Evolutionary conservation across 2,113 vertebrate species (phyloP).

Genomic region (Oncorhynchus keta): DNA sequence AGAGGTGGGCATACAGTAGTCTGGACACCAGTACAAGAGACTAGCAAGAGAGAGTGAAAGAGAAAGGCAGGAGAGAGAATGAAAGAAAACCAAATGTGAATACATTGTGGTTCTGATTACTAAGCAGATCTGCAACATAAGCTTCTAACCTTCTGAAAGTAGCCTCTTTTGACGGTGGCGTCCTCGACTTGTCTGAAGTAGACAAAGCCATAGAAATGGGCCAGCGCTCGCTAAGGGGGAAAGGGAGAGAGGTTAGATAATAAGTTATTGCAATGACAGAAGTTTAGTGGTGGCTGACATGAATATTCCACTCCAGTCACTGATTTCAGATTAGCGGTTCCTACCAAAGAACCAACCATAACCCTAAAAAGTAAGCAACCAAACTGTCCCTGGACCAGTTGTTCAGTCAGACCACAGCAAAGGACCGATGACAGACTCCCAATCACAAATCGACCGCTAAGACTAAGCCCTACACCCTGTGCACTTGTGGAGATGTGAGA

Average conservation of each 20-base stretch:
- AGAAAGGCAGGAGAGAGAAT: too few relatives aligned
- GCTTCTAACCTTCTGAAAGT: conserved; percentile 92
- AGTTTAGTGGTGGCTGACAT: not conserved
- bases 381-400: too few relatives aligned
- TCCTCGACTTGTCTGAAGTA: conserved; percentile 97
- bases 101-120: not conserved
- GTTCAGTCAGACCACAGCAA: too few relatives aligned
- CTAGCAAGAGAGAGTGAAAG: conserved; percentile 57
- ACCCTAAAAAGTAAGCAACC: too few relatives aligned
- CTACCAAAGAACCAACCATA: too few relatives aligned
- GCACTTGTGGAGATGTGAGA: too few relatives aligned
- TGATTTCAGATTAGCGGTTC: too few relatives aligned
- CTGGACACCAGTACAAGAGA: conserved; percentile 90
- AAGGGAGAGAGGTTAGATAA: not conserved
- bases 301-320: too few relatives aligned
- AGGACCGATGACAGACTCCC: too few relatives aligned
- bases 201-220: conserved; percentile 90
- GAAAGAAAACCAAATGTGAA: not conserved
- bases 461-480: too few relatives aligned
- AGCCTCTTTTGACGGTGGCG: conserved; percentile 88
- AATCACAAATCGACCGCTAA: too few relatives aligned
- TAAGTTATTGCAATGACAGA: not conserved
- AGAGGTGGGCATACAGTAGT: conserved; percentile 86
- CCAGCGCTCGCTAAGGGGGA: conserved; percentile 77
- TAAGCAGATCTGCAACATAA: too few relatives aligned